These are phyloP conservation scores for Apoda limacodes DNA, from an alignment of 2,888 invertebrate species.

Conservation along the genomic window DNA sequence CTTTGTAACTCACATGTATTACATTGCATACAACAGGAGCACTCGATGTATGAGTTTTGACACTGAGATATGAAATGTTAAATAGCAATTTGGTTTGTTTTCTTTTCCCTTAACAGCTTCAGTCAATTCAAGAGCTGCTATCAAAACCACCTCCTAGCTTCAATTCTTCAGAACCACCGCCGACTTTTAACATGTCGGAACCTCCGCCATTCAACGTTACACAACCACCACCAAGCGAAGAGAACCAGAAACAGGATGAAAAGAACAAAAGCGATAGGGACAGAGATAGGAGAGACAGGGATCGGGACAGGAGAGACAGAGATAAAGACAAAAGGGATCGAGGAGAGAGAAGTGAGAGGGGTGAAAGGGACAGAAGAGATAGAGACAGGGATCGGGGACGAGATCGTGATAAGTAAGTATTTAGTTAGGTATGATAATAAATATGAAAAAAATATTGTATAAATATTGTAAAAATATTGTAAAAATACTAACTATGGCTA, in stretches of 20 bases:
- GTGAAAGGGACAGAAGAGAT: constrained; percentile 19
- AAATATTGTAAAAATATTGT: too few relatives aligned
- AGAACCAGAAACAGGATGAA: too few relatives aligned
- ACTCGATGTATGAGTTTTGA: too few relatives aligned
- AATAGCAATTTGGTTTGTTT: neutral
- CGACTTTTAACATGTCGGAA: constrained; percentile 41
- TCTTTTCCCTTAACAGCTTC: too few relatives aligned
- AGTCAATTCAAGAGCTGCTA: constrained; percentile 64
- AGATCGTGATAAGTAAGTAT: constrained; percentile 18
- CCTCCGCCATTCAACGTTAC: constrained; percentile 39
- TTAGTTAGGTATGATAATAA: too few relatives aligned
- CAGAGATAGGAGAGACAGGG: constrained; percentile 36
- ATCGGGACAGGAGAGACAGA: constrained; percentile 35
- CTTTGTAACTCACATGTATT: too few relatives aligned
- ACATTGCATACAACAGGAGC: too few relatives aligned
- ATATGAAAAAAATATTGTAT: too few relatives aligned
- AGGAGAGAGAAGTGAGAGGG: constrained; percentile 16
- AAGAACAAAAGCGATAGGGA: constrained; percentile 34
- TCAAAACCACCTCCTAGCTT: constrained; percentile 62
- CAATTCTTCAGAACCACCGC: constrained; percentile 55
- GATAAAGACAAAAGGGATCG: constrained; percentile 24
- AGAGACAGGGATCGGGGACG: constrained; percentile 13
- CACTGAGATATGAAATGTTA: neutral
- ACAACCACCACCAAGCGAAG: neutral
- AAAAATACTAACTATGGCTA: too few relatives aligned